phyloP scores from a whole-genome alignment of 2,797 vertebrate genomes.

The Megalops cyprinoides region DNA sequence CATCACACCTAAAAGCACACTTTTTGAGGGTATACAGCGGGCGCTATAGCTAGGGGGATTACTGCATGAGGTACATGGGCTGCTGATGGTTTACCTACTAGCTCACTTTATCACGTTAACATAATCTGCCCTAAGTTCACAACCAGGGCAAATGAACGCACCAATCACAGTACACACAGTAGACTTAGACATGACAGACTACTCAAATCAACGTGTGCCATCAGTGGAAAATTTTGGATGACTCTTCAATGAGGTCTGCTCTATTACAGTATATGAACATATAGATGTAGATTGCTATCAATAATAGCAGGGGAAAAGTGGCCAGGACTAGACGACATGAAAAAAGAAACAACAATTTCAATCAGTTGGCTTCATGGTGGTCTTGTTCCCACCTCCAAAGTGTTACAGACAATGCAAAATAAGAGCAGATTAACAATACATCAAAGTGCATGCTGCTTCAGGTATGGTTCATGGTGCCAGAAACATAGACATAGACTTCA shows the following conservation, averaged over 20 bases:
- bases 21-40: too few relatives aligned
- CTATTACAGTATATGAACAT: neutral
- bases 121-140: too few relatives aligned
- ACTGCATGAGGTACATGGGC: too few relatives aligned
- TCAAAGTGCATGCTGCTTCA: neutral
- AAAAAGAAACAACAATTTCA: neutral
- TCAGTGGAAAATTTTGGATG: neutral
- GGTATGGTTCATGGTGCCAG: neutral
- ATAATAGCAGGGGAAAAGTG: neutral
- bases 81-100: too few relatives aligned
- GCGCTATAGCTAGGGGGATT: too few relatives aligned
- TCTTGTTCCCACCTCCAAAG: neutral
- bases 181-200: neutral
- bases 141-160: neutral
- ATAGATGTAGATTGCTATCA: neutral
- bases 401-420: neutral
- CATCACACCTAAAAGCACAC: too few relatives aligned
- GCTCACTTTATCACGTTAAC: too few relatives aligned
- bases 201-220: neutral
- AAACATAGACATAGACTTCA: neutral
- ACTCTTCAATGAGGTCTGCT: too few relatives aligned
- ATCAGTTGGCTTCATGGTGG: neutral
- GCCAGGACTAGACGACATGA: neutral
- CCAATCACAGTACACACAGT: neutral
- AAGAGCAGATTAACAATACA: neutral